phyloP scores from a whole-genome alignment of 2,113 vertebrate species.

The Eleginops maclovinus region DNA sequence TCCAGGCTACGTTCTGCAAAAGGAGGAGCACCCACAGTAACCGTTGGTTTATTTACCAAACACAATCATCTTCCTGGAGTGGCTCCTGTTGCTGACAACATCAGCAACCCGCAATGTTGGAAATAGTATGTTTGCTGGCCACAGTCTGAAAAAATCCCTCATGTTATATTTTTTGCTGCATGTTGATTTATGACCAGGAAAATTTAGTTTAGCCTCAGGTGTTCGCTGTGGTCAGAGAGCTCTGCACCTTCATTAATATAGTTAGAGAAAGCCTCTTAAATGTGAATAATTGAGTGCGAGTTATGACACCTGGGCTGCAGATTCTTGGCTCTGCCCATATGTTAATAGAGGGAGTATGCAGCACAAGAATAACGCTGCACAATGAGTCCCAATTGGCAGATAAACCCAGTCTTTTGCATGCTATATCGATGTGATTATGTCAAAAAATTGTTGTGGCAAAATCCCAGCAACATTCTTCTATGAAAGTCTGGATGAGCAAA shows the following conservation, averaged over 20 bases:
- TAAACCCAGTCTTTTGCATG: conserved; percentile 18
- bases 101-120: conserved; percentile 39
- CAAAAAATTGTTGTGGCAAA: conserved; percentile 38
- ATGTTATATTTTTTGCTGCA: conserved; percentile 15
- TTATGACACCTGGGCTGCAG: conserved; percentile 60
- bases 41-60: conserved; percentile 71
- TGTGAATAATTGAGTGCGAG: conserved; percentile 72
- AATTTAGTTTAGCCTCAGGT: conserved; percentile 64
- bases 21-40: conserved; percentile 58
- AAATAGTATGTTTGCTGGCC: conserved; percentile 41
- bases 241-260: conserved; percentile 72
- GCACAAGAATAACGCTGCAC: conserved; percentile 3
- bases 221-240: conserved; percentile 64
- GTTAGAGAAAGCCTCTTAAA: conserved; percentile 70
- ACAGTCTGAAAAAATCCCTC: conserved; percentile 37
- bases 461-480: conserved; percentile 17
- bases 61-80: conserved; percentile 53
- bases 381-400: conserved; percentile 18
- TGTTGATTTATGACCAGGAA: conserved; percentile 63
- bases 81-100: conserved; percentile 50
- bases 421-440: conserved; percentile 27
- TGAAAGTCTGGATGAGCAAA: conserved; percentile 33
- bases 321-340: conserved; percentile 22
- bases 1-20: conserved; percentile 32
- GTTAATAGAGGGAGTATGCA: conserved; percentile 31